A percentile compares a stretch with the other conserved stretches of the same genome.
Evolutionary conservation across 2,113 vertebrate genomes (phyloP).

Genomic region (Argyrosomus japonicus): DNA sequence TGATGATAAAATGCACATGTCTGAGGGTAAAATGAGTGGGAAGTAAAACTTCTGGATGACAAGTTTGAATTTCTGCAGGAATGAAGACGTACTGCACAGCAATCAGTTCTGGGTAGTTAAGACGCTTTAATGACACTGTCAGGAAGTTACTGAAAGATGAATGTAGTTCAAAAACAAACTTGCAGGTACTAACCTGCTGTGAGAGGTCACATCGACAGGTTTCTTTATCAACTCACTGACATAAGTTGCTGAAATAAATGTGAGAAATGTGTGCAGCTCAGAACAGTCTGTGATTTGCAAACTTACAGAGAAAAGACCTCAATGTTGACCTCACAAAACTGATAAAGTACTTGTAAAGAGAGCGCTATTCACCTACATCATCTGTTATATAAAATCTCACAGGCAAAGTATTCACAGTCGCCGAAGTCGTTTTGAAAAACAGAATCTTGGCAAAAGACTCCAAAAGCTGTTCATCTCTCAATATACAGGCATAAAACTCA

Average conservation of each 20-base stretch:
- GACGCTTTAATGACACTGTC: slow-evolving; percentile 38
- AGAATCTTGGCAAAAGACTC: slow-evolving; percentile 23
- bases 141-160: slow-evolving; percentile 5
- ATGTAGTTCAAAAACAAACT: neutral
- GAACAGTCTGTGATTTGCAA: neutral
- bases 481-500: neutral
- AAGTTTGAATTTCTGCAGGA: slow-evolving; percentile 28
- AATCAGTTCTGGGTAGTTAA: slow-evolving; percentile 15
- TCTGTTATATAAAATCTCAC: slow-evolving; percentile 35
- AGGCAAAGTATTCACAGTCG: slow-evolving; percentile 37
- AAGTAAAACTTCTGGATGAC: slow-evolving; percentile 39
- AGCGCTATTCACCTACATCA: slow-evolving; percentile 22
- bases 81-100: slow-evolving; percentile 1
- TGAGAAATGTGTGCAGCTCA: slow-evolving; percentile 25
- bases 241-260: neutral
- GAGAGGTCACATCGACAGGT: slow-evolving; percentile 1
- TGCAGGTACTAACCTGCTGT: slow-evolving; percentile 1
- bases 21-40: slow-evolving; percentile 33
- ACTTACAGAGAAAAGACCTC: neutral
- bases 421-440: slow-evolving; percentile 9
- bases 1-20: slow-evolving; percentile 37
- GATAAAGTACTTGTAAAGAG: slow-evolving; percentile 23
- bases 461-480: slow-evolving; percentile 17
- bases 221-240: slow-evolving; percentile 25
- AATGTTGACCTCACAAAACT: slow-evolving; percentile 23